Evolutionary conservation across 2,888 invertebrate species (phyloP).

Genomic region (Gnatocerus cornutus): DNA sequence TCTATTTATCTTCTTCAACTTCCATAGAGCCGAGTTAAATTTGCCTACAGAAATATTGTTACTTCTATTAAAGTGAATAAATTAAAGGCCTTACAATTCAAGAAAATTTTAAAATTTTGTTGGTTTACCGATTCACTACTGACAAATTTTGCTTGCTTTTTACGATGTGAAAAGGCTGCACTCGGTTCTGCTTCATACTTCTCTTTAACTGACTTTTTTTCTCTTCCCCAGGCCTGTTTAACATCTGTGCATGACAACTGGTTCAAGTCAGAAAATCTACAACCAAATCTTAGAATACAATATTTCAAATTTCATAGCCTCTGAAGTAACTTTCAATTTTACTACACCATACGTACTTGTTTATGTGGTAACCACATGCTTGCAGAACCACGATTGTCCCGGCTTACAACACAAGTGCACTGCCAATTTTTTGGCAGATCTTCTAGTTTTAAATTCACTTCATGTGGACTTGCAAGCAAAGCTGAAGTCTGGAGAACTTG

Average conservation of each 20-base stretch:
- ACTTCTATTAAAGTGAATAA: not conserved
- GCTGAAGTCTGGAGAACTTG: no score
- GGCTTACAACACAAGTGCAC: not conserved
- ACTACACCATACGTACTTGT: not conserved
- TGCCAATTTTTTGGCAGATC: not conserved
- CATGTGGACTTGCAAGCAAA: not conserved
- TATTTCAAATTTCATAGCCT: not conserved
- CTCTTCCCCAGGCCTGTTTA: not conserved
- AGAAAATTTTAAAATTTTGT: not conserved
- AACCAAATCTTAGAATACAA: not conserved
- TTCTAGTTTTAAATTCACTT: not conserved
- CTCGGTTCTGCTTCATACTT: not conserved
- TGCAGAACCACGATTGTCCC: not conserved
- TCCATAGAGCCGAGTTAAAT: not conserved
- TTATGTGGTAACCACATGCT: not conserved
- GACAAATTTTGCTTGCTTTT: not conserved
- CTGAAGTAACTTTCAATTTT: not conserved
- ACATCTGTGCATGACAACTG: no score
- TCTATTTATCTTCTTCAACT: not conserved
- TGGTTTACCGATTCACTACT: no score
- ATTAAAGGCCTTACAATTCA: no score
- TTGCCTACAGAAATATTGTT: not conserved
- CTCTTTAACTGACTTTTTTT: not conserved
- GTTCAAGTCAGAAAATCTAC: no score
- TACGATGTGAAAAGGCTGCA: not conserved